These are phyloP conservation scores for Sympetrum striolatum DNA, from an alignment of 2,888 invertebrate species.

Conservation along the genomic window DNA sequence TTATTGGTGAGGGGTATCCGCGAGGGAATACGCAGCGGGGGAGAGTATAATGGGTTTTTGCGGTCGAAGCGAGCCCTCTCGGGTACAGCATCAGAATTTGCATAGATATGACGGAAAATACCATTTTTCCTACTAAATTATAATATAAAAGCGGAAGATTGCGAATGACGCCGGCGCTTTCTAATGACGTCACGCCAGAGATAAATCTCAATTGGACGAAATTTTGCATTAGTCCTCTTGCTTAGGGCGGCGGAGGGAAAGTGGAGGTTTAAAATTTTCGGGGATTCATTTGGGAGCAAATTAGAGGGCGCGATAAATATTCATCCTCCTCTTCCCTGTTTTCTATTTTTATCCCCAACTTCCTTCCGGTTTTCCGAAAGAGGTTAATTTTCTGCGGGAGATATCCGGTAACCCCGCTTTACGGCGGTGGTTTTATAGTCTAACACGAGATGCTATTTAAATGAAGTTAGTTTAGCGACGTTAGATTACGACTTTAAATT, in stretches of 20 bases:
- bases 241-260: not conserved
- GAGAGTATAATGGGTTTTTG: conserved; percentile 21
- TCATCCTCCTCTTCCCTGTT: not conserved
- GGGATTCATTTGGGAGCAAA: not conserved
- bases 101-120: conserved; percentile 2
- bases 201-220: conserved; percentile 23
- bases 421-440: not conserved
- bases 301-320: not conserved
- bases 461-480: no score
- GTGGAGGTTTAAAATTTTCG: not conserved
- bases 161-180: not conserved
- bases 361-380: not conserved
- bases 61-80: not conserved
- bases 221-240: not conserved
- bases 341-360: not conserved
- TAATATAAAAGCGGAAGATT: not conserved
- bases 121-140: conserved; percentile 12
- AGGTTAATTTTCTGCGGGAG: not conserved
- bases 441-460: not conserved
- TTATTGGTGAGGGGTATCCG: not conserved
- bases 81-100: conserved; percentile 9
- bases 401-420: not conserved
- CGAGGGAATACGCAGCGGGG: not conserved
- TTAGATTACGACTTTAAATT: no score
- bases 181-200: conserved; percentile 7